Percentiles rank a stretch among this genome's conserved stretches.
phyloP scores from a whole-genome alignment of 2,888 invertebrate genomes.

The Lasioglossum calceatum region DNA sequence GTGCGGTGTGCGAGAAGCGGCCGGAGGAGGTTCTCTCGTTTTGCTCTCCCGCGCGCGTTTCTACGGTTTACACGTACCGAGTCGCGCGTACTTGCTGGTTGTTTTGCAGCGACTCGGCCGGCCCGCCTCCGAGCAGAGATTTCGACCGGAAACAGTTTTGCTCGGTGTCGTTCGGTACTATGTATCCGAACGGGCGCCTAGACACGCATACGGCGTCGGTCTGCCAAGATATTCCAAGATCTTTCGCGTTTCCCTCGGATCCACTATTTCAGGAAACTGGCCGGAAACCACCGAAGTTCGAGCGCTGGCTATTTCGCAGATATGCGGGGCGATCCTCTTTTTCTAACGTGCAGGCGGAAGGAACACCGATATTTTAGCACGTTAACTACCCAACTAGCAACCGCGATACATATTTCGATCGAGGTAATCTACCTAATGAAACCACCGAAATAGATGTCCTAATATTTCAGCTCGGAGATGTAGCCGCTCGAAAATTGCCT shows the following conservation, averaged over 20 bases:
- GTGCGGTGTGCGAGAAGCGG: conserved; percentile 3
- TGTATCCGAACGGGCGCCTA: neutral
- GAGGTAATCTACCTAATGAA: neutral
- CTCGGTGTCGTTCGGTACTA: neutral
- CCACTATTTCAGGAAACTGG: conserved; percentile 11
- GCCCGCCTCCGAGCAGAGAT: conserved; percentile 2
- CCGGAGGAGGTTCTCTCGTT: conserved; percentile 41
- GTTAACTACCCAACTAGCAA: neutral
- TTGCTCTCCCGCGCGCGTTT: conserved; percentile 31
- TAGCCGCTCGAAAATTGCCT: neutral
- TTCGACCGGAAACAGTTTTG: conserved; percentile 38
- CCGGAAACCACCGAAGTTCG: neutral
- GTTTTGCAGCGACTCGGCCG: conserved; percentile 35
- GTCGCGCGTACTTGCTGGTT: conserved; percentile 26
- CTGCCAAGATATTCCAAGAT: conserved; percentile 4
- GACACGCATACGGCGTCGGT: neutral
- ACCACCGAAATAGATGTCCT: neutral
- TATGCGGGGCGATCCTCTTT: neutral
- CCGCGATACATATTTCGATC: neutral
- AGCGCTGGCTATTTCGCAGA: neutral
- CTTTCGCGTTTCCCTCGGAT: neutral
- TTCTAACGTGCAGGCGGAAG: neutral
- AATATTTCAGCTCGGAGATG: neutral
- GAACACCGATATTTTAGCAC: neutral
- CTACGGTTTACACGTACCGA: conserved; percentile 5